A percentile compares a stretch with the other conserved stretches of the same genome.
Evolutionary conservation across 2,888 invertebrate genomes (phyloP).

Genomic region (Luperina testacea): DNA sequence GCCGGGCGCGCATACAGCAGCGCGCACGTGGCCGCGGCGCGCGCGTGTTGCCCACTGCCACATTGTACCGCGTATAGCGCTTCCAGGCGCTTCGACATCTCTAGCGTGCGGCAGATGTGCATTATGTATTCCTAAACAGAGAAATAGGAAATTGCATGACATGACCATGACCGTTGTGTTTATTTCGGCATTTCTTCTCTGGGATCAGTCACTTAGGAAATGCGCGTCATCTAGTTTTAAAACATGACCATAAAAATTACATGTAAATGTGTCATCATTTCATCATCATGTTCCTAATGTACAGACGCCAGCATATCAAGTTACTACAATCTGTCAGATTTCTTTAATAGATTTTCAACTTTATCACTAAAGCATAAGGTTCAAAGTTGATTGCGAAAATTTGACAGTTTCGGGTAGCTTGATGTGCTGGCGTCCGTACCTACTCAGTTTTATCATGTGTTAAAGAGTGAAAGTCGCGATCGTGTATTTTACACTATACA

Average conservation of each 20-base stretch:
- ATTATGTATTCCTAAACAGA: constrained; percentile 90
- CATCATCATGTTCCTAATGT: background rate
- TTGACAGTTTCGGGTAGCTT: no score
- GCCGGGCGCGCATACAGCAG: constrained; percentile 92
- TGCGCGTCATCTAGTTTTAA: background rate
- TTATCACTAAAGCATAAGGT: no score
- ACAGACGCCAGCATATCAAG: no score
- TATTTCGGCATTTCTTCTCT: background rate
- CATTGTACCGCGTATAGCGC: constrained; percentile 94
- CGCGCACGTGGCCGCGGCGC: constrained; percentile 95
- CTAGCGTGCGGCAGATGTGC: constrained; percentile 93
- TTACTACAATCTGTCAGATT: no score
- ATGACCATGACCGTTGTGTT: background rate
- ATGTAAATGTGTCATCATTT: background rate
- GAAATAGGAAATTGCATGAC: background rate
- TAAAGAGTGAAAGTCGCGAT: background rate
- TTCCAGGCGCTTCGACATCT: constrained; percentile 92
- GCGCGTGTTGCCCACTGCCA: constrained; percentile 92
- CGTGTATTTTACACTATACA: background rate
- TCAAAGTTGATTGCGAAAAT: no score
- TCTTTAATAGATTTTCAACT: no score
- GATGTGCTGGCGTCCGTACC: no score
- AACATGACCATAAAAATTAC: background rate
- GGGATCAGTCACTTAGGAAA: background rate
- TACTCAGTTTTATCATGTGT: background rate